Conservation (phyloP, 2,888 invertebrate species). For the Euphydryas editha region DNA sequence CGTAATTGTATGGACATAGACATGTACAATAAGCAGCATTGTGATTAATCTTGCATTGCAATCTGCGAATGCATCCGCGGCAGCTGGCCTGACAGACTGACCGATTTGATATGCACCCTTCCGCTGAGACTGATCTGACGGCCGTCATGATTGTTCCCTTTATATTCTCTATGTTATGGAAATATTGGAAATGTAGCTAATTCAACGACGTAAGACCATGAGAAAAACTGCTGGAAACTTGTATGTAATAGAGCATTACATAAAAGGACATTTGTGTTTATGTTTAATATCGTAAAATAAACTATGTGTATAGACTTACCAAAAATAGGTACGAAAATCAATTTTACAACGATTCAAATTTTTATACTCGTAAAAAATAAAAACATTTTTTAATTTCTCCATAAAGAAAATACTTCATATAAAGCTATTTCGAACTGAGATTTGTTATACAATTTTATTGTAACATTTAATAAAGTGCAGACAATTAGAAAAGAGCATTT, state of each 20-base stretch:
- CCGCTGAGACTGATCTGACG: conserved; percentile 52
- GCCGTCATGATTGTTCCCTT: conserved; percentile 41
- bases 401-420: too few relatives aligned
- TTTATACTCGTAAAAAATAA: too few relatives aligned
- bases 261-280: too few relatives aligned
- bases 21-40: conserved; percentile 25
- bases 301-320: too few relatives aligned
- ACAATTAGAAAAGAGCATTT: not conserved
- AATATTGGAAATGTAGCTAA: conserved; percentile 8
- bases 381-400: too few relatives aligned
- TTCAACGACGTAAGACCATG: not conserved
- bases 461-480: not conserved
- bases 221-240: too few relatives aligned
- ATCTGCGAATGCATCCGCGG: conserved; percentile 70
- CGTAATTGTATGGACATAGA: conserved; percentile 21
- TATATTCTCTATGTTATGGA: conserved; percentile 21
- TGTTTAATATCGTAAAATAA: too few relatives aligned
- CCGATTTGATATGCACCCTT: conserved; percentile 80
- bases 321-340: too few relatives aligned
- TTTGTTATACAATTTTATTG: too few relatives aligned
- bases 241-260: too few relatives aligned
- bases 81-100: conserved; percentile 68
- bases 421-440: too few relatives aligned
- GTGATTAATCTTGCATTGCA: conserved; percentile 75
- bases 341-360: too few relatives aligned